Evolutionary conservation across 2,113 vertebrate genomes (phyloP), one percentile per base, ranked within the genome.

Genomic region (Nematolebias whitei): DNA sequence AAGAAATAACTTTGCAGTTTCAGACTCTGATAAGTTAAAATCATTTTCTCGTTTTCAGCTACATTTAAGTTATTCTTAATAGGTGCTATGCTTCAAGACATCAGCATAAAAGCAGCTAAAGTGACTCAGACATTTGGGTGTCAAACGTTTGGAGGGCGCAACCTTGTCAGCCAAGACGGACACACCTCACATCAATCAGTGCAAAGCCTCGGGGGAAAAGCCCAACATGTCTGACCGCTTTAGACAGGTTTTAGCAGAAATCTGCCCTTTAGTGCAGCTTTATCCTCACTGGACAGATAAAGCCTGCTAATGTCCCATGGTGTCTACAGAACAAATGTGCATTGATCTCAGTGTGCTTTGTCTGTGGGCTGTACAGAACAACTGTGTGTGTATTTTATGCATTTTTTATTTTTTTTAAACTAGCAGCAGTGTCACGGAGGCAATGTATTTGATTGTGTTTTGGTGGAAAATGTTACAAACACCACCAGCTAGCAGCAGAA

Each of bases 291-390:
- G 24, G 66, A 85, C 64, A 66, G 69, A 85, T 84, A 67, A 76
- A 68, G 26, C 56, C 51, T 18, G 45, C 50, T 68, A 68, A 78
- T 74, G 59, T 44, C 58, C 43, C 52, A 51, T 59, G 67, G 72
- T 70, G 72, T 80, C 82, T 71, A 54, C 58, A 69, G 60, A 76
- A 86, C 66, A 64, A 71, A 85, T 83, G 70, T 64, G 68, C 68
- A 78, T 53, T 84, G 76, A 80, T 78, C 40, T 76, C 56, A 59
- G 40, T 74, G 75, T 51, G 60, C 56, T 79, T 38, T 24, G n/a
- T 75, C 63, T 62, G 53, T 63, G 52, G 41, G 49, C 29, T 47
- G 60, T 66, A 59, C 67, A 71, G 18, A 1, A 12, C 18, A 20
- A 35, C 19, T 15, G 35, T 45, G 54, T 49, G 53, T 58, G 62